Conservation (phyloP, 2,113 vertebrate species). For the Alligator mississippiensis region DNA sequence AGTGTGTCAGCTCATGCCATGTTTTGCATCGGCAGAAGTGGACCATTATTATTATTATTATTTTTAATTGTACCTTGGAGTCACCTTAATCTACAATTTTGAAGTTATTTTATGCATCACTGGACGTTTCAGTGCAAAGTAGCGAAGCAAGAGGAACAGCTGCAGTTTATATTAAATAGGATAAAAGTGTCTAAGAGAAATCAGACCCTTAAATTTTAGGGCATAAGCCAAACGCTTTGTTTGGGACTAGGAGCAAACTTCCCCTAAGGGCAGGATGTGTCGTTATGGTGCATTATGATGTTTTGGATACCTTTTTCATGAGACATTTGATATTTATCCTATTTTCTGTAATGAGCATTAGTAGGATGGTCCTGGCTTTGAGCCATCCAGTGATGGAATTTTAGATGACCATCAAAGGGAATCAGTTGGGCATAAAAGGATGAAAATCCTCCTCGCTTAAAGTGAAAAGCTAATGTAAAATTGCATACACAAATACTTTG, state of each 20-base stretch:
- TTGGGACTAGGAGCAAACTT: not conserved
- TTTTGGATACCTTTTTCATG: not conserved
- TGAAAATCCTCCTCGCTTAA: not conserved
- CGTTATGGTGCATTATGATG: not conserved
- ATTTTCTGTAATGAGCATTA: not conserved
- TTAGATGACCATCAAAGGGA: not conserved
- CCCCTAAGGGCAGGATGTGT: not conserved
- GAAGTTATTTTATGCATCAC: conserved; percentile 22
- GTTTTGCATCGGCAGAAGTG: conserved; percentile 4
- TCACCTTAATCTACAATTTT: conserved; percentile 16
- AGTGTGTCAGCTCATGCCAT: not conserved
- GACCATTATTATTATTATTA: not conserved
- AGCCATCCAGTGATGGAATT: not conserved
- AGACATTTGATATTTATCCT: not conserved
- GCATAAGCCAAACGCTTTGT: not conserved
- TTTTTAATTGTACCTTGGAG: conserved; percentile 3
- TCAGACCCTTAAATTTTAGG: not conserved
- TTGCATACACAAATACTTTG: not conserved
- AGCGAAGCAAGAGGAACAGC: not conserved
- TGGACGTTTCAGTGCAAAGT: conserved; percentile 34
- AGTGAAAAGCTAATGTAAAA: not conserved
- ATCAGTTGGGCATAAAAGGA: not conserved
- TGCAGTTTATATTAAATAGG: not conserved
- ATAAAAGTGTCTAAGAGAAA: conserved; percentile 9
- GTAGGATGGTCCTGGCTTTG: not conserved